Conservation (phyloP, 2,113 vertebrate genomes). For the Callocephalon fimbriatum region DNA sequence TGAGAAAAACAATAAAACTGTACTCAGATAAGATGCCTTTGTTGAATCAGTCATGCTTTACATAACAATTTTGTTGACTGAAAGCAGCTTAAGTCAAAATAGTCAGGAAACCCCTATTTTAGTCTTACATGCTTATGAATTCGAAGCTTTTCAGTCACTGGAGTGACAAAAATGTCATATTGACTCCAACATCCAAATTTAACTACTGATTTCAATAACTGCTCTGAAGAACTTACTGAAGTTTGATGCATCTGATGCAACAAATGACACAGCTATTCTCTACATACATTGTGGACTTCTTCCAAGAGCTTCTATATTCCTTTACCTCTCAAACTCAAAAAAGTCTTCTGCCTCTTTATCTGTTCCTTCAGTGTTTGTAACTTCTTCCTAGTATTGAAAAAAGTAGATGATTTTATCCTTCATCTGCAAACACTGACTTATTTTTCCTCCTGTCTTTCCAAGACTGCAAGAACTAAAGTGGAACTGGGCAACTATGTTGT, state of each 20-base stretch:
- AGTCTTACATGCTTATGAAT: background rate
- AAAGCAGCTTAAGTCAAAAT: background rate
- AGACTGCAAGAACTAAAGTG: background rate
- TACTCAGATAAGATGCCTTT: background rate
- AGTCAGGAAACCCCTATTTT: background rate
- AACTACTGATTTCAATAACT: background rate
- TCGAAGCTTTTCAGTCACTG: background rate
- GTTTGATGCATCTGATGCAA: rapidly evolving
- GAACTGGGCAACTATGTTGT: background rate
- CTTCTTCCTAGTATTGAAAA: background rate
- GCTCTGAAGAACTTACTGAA: background rate
- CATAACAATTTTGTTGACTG: background rate
- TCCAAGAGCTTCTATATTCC: background rate
- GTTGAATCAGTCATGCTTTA: rapidly evolving
- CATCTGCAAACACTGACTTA: rapidly evolving
- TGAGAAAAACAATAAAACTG: background rate
- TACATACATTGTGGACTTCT: rapidly evolving
- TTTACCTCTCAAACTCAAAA: background rate
- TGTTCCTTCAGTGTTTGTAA: rapidly evolving
- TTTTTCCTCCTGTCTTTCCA: background rate
- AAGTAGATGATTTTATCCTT: background rate
- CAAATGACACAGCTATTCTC: background rate
- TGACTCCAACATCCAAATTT: background rate
- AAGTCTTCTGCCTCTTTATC: background rate
- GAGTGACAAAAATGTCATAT: background rate